Evolutionary conservation across 2,797 vertebrate species (phyloP), one percentile per base, ranked within the genome.

Genomic region (Petrocephalus sullivani): DNA sequence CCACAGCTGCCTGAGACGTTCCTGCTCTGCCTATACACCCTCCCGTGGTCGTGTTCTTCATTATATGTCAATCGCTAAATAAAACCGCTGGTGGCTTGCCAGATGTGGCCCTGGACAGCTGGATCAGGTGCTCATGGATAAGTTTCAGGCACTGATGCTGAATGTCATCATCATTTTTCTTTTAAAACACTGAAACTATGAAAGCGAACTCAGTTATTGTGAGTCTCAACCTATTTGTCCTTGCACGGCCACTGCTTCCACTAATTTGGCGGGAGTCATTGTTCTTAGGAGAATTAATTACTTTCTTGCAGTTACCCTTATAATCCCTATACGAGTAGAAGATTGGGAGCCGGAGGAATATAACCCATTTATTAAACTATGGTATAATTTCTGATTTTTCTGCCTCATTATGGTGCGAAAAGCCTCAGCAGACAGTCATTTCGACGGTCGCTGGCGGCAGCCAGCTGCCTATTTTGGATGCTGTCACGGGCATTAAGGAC

Each of bases 391-490:
- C 19, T 2, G 53, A 49, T 89, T 33, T 89, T 89, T 89, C 88
- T 89, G 88, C 88, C 61, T 89, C 85, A 86, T 78, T 86, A 86
- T 87, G 85, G 85, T 88, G 61, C 78, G 71, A 78, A 89, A 86
- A 28, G 46, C 88, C 51, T 86, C 61, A 89, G 23, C 49, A 64
- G 82, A 46, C n/a, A 85, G 60, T 23, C 60, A 78, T 28, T 89
- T 89, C 33, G 19, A 49, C 54, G 85, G 86, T 67, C 21, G 4
- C 61, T 78, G 16, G 33, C 28, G 6, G 58, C 41, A 64, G 46
- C 61, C 85, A 21, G 41, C 54, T 88, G 64, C 75, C 83, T 86
- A 54, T 88, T 78, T 85, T 78, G n/a, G 64, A 61, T 75, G 60
- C n/a, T 85, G 83, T 86, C 61, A 78, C 41, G 58, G 33, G 14